Evolutionary conservation across 2,797 vertebrate species (phyloP).

Genomic region (Furcifer pardalis): DNA sequence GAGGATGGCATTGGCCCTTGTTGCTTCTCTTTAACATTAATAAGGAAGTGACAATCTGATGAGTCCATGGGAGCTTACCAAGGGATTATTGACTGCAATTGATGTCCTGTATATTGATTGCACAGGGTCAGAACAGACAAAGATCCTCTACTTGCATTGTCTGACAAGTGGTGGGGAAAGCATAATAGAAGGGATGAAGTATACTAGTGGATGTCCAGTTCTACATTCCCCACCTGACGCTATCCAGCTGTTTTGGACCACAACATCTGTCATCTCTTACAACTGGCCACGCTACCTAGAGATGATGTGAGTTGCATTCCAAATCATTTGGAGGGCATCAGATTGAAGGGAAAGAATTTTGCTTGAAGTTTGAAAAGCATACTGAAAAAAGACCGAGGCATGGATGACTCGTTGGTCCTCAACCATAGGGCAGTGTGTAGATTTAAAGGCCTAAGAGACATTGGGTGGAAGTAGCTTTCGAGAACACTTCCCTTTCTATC

Average conservation of each 20-base stretch:
- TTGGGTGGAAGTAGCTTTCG: neutral
- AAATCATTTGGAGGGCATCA: neutral
- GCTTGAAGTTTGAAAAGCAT: neutral
- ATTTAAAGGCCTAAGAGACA: neutral
- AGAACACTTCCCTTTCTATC: neutral
- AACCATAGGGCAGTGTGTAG: neutral
- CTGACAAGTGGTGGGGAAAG: neutral
- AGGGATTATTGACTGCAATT: neutral
- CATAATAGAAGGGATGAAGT: neutral
- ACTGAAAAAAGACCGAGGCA: neutral
- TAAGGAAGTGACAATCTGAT: neutral
- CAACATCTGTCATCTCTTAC: neutral
- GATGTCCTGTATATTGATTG: neutral
- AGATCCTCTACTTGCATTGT: neutral
- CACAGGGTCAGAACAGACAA: neutral
- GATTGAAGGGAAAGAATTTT: neutral
- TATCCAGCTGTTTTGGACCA: neutral
- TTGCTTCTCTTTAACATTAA: neutral
- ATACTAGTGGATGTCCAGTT: too few relatives aligned
- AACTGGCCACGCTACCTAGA: neutral
- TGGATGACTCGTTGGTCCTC: too few relatives aligned
- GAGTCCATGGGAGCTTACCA: neutral
- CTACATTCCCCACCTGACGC: neutral
- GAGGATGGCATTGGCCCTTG: neutral
- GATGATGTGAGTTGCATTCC: neutral